Evolutionary conservation across 1,140 invertebrate species (phyloP).

Genomic region (Drosophila insularis): DNA sequence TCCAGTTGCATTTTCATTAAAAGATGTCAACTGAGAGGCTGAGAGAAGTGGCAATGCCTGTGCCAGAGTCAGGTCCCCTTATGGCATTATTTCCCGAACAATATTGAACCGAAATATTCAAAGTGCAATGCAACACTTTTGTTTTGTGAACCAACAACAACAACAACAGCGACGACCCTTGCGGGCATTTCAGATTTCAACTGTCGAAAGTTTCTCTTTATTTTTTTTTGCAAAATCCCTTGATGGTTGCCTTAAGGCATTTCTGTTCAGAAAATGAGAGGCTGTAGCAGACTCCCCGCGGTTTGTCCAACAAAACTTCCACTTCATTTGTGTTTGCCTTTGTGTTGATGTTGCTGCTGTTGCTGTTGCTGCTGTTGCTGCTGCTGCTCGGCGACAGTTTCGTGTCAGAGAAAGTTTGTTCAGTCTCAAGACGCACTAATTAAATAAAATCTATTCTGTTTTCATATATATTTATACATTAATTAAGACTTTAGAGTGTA

Average conservation of each 20-base stretch:
- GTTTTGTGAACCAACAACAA: not conserved
- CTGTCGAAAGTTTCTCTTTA: constrained; percentile 49
- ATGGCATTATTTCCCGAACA: constrained; percentile 40
- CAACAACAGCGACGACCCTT: constrained; percentile 13
- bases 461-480: constrained; percentile 74
- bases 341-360: constrained; percentile 27
- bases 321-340: constrained; percentile 75
- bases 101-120: constrained; percentile 10
- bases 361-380: constrained; percentile 17
- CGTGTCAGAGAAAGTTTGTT: constrained; percentile 61
- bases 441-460: constrained; percentile 77
- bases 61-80: constrained; percentile 23
- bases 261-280: constrained; percentile 13
- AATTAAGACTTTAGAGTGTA: constrained; percentile 77
- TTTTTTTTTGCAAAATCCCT: constrained; percentile 28
- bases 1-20: constrained; percentile 51
- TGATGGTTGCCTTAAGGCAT: constrained; percentile 50
- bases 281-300: constrained; percentile 25
- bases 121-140: constrained; percentile 33
- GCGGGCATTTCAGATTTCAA: constrained; percentile 35
- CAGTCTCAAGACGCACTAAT: constrained; percentile 49
- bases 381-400: constrained; percentile 65
- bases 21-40: constrained; percentile 26
- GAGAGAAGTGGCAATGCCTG: constrained; percentile 14
- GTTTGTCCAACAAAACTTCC: constrained; percentile 43